Conservation (phyloP, 2,888 invertebrate genomes). For the Kryphioiulus occultus region DNA sequence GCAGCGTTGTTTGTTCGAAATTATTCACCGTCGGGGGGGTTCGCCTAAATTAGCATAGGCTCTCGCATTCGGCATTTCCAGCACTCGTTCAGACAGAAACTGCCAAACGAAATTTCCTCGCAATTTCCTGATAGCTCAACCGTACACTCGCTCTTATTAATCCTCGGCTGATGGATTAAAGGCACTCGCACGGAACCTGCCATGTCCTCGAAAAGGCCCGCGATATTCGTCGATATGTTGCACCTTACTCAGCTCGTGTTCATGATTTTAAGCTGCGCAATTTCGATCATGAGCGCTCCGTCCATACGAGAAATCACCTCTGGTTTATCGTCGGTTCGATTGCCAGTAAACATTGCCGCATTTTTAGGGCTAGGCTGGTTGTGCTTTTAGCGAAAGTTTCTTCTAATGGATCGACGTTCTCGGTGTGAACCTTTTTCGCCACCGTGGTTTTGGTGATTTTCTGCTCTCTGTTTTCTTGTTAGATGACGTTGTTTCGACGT, state of each 20-base stretch:
- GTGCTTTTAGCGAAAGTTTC: too few species aligned
- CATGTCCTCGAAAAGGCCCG: not conserved
- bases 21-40: constrained; percentile 23
- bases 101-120: constrained; percentile 31
- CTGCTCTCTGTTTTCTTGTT: too few species aligned
- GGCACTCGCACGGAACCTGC: not conserved
- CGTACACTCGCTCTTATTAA: not conserved
- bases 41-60: not conserved
- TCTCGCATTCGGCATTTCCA: not conserved
- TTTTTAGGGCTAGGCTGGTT: too few species aligned
- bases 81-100: not conserved
- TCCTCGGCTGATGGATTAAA: not conserved
- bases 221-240: not conserved
- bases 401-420: too few species aligned
- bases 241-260: not conserved
- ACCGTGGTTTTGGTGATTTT: too few species aligned
- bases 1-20: not conserved
- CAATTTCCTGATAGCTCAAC: not conserved
- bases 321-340: not conserved
- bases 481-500: too few species aligned
- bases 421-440: too few species aligned
- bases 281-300: too few species aligned
- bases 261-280: not conserved
- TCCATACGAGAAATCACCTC: not conserved
- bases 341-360: not conserved